Evolutionary conservation across 1,140 invertebrate species (phyloP).

Genomic region (Neodiprion lecontei): DNA sequence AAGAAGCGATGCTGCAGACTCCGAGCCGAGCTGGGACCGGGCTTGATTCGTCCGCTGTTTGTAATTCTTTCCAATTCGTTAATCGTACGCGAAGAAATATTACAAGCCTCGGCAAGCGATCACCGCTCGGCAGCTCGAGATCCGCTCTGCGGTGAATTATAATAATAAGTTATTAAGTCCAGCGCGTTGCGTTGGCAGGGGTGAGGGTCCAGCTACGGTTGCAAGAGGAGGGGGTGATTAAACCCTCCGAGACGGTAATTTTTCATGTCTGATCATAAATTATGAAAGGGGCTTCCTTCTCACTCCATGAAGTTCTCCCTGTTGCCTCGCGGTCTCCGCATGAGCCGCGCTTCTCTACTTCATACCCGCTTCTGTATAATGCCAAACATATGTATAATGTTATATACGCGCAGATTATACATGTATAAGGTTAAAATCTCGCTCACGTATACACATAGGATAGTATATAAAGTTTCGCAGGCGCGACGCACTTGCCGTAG

Average conservation of each 20-base stretch:
- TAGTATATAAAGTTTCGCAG: too few species aligned
- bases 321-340: slow-evolving; percentile 39
- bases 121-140: neutral
- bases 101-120: neutral
- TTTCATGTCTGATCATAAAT: slow-evolving; percentile 62
- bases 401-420: too few species aligned
- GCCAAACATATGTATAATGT: too few species aligned
- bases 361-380: too few species aligned
- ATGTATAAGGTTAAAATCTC: too few species aligned
- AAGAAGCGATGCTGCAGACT: too few species aligned
- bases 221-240: slow-evolving; percentile 48
- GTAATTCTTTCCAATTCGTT: too few species aligned
- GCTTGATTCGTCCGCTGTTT: too few species aligned
- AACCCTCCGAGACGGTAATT: slow-evolving; percentile 58
- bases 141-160: slow-evolving; percentile 34
- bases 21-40: too few species aligned
- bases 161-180: slow-evolving; percentile 52
- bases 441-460: too few species aligned
- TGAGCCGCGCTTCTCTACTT: slow-evolving; percentile 29
- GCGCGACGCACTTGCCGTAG: too few species aligned
- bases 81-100: neutral
- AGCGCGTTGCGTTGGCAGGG: slow-evolving; percentile 18
- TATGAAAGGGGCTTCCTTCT: slow-evolving; percentile 40
- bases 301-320: neutral
- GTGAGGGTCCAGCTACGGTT: slow-evolving; percentile 18